Conservation (phyloP, 2,797 vertebrate species). For the Pogonophryne albipinna region DNA sequence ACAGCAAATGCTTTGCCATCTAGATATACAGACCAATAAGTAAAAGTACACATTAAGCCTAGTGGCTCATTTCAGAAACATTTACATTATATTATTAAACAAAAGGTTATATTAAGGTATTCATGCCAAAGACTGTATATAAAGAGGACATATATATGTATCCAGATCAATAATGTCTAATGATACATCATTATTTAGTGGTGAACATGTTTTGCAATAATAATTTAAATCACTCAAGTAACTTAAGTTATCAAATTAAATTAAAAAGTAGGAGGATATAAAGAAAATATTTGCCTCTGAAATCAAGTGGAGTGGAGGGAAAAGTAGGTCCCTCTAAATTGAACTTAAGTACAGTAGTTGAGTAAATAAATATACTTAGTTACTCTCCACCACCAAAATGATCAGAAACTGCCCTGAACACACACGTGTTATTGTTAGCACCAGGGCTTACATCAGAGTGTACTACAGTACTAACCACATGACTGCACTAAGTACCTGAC, state of each 20-base stretch:
- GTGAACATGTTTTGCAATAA: background rate
- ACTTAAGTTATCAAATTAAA: background rate
- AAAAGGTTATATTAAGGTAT: background rate
- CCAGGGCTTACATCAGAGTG: background rate
- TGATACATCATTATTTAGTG: background rate
- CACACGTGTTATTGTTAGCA: constrained; percentile 16
- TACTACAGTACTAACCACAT: background rate
- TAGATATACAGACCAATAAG: no score
- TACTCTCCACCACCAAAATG: background rate
- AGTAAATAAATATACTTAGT: background rate
- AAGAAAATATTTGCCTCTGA: background rate
- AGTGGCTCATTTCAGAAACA: background rate
- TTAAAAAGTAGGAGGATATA: background rate
- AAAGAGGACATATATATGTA: no score
- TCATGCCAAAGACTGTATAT: no score
- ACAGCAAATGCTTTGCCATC: no score
- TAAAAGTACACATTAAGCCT: background rate
- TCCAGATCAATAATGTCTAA: background rate
- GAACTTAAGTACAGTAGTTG: background rate
- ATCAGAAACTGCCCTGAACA: background rate
- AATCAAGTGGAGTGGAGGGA: background rate
- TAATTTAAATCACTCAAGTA: background rate
- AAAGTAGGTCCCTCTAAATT: background rate
- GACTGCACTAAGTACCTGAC: background rate
- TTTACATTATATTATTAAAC: background rate